Percentiles rank a stretch among this genome's conserved stretches.
Conservation (phyloP, 2,113 vertebrate species). For the Dipodomys stephensi region DNA sequence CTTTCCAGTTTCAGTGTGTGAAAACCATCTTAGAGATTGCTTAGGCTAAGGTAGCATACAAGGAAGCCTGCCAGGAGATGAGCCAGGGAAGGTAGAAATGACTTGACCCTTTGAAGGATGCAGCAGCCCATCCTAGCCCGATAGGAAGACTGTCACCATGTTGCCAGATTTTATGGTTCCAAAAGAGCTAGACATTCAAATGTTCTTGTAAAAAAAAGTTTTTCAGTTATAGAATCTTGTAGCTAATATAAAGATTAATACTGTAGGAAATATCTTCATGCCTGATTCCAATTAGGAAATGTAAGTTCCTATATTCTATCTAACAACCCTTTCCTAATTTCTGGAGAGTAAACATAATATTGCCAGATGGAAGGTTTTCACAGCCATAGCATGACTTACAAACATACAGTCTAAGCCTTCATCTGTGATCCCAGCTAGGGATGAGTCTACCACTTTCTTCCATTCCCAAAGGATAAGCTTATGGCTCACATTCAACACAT, state of each 20-base stretch:
- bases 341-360: not conserved
- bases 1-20: no score
- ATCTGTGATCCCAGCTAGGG: not conserved
- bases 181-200: not conserved
- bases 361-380: not conserved
- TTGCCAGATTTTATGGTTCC: not conserved
- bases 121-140: accelerated
- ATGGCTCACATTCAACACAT: not conserved
- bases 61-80: accelerated
- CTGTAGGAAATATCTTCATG: not conserved
- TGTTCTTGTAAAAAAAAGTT: not conserved
- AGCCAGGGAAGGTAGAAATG: accelerated
- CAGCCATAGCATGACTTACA: not conserved
- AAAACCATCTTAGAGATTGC: no score
- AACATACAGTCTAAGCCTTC: not conserved
- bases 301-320: not conserved
- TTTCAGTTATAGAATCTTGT: not conserved
- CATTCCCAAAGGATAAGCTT: not conserved
- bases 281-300: not conserved
- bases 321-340: not conserved
- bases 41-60: no score
- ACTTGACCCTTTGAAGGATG: accelerated
- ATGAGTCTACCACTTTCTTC: not conserved
- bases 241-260: not conserved
- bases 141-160: accelerated